Conservation (phyloP, 2,888 invertebrate genomes). For the Dilophus febrilis region DNA sequence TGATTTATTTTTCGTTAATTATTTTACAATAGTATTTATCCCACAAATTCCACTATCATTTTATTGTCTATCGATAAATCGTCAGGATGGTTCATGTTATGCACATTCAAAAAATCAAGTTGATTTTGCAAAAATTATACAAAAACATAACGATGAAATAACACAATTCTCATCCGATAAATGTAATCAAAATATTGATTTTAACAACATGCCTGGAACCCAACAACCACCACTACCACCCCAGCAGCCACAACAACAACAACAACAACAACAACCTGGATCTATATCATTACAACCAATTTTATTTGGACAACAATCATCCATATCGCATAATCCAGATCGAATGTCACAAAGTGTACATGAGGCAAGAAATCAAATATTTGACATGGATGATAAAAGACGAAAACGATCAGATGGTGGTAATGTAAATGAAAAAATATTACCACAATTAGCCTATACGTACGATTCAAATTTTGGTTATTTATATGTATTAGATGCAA, state of each 20-base stretch:
- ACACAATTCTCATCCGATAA: slow-evolving; percentile 12
- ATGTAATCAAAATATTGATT: slow-evolving; percentile 24
- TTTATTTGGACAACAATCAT: too few species aligned
- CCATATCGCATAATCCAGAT: too few species aligned
- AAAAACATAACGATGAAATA: slow-evolving; percentile 31
- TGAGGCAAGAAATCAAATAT: slow-evolving; percentile 28
- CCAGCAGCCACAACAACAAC: slow-evolving; percentile 4
- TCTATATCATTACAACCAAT: too few species aligned
- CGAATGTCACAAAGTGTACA: slow-evolving; percentile 31
- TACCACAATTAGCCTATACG: slow-evolving; percentile 27
- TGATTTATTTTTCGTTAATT: slow-evolving; percentile 3
- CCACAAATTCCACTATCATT: slow-evolving; percentile 68
- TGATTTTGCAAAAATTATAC: slow-evolving; percentile 55
- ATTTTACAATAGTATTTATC: slow-evolving; percentile 46
- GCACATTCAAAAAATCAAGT: slow-evolving; percentile 75
- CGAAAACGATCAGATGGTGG: slow-evolving; percentile 11
- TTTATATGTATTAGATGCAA: slow-evolving; percentile 75
- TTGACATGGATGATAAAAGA: slow-evolving; percentile 20
- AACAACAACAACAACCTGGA: too few species aligned
- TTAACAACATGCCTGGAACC: slow-evolving; percentile 5
- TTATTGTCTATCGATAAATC: slow-evolving; percentile 78
- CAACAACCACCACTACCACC: not conserved
- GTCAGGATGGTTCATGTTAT: slow-evolving; percentile 71
- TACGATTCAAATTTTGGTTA: slow-evolving; percentile 86
- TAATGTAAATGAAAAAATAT: slow-evolving; percentile 17